phyloP scores from a whole-genome alignment of 2,113 vertebrate species.

The Scalopus aquaticus region DNA sequence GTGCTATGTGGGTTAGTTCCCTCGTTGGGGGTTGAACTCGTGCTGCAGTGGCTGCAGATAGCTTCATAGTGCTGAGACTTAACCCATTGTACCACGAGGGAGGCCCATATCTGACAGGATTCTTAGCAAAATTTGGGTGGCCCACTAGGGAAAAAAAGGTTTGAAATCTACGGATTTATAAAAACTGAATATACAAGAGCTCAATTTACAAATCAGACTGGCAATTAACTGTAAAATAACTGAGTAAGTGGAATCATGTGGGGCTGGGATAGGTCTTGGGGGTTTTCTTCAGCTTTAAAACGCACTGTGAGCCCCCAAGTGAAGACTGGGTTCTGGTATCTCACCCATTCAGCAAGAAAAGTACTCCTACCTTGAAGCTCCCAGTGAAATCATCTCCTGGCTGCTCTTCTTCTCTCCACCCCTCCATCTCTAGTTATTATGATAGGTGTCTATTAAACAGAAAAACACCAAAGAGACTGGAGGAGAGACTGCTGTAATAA shows the following conservation, averaged over 20 bases:
- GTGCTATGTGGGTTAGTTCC: too few relatives aligned
- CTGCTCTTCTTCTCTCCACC: background rate
- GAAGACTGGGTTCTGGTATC: background rate
- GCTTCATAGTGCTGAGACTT: too few relatives aligned
- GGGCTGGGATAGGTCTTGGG: background rate
- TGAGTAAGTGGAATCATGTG: background rate
- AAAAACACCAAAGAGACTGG: background rate
- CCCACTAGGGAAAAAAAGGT: background rate
- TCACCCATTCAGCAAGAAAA: background rate
- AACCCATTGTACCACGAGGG: too few relatives aligned
- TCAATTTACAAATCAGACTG: background rate
- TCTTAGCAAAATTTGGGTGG: background rate
- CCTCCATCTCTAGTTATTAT: background rate
- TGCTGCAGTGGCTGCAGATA: too few relatives aligned
- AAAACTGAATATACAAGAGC: background rate
- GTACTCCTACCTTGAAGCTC: background rate
- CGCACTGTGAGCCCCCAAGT: background rate
- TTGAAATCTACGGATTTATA: background rate
- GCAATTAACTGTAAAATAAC: background rate
- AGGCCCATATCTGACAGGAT: background rate
- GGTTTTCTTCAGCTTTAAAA: background rate
- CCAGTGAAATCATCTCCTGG: background rate
- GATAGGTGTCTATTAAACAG: background rate
- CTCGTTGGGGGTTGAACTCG: too few relatives aligned
- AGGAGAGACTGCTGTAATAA: background rate